Conservation (phyloP, 2,113 vertebrate genomes). For the Aplodontia rufa region DNA sequence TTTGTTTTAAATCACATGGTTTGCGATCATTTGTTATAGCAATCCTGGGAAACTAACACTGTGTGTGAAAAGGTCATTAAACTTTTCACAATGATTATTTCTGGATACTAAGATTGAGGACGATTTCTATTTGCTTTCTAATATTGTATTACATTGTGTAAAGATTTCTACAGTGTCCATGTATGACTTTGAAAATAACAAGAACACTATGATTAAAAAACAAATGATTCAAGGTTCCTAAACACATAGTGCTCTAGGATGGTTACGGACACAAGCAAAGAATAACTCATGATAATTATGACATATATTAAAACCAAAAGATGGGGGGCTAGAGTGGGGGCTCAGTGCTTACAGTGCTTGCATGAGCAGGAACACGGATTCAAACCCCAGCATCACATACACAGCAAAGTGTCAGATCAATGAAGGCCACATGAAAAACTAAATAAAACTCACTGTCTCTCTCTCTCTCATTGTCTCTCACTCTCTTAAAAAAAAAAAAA, state of each 20-base stretch:
- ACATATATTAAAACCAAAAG: too few species aligned
- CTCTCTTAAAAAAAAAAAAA: too few species aligned
- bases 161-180: not conserved
- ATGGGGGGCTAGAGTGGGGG: too few species aligned
- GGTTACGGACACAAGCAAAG: not conserved
- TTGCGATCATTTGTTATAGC: not conserved
- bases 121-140: not conserved
- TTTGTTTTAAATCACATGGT: not conserved
- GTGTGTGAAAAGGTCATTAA: not conserved
- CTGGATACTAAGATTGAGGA: not conserved
- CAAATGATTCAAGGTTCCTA: not conserved
- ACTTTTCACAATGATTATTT: not conserved
- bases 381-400: too few species aligned
- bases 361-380: too few species aligned
- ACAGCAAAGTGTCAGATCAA: too few species aligned
- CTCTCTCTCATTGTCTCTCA: too few species aligned
- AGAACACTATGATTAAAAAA: not conserved
- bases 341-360: too few species aligned
- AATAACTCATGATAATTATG: not conserved
- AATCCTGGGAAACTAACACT: not conserved
- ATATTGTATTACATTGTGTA: not conserved
- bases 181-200: not conserved
- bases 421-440: too few species aligned
- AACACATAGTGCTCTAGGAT: not conserved
- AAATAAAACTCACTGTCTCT: too few species aligned